Evolutionary conservation across 2,113 vertebrate genomes (phyloP), one percentile per base, ranked within the genome.

Genomic region (Calyptommatus sinebrachiatus): DNA sequence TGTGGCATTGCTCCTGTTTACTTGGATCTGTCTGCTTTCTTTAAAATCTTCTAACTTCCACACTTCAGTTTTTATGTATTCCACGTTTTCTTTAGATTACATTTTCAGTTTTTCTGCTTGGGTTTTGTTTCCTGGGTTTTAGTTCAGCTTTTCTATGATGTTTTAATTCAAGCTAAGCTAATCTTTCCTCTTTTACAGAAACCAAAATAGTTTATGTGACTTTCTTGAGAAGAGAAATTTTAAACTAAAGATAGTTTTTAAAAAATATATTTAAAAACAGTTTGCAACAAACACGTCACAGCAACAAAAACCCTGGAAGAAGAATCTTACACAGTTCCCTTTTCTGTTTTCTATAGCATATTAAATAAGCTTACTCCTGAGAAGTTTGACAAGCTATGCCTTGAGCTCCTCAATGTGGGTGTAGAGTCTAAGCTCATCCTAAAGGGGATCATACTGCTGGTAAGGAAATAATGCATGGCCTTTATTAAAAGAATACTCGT

Each of bases 371-470:
- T 99, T 97, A 99, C 99, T 96, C 99, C 99, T 96, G 99, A 99
- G 86, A 99, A 99, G 97, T 99, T 99, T 95, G 98, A 99, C 97
- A 99, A 99, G 97, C 98, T 99, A 99, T 99, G 98, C 98, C 98
- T 99, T 99, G 98, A 99, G 97, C 98, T 99, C 96, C 98, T 99
- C 95, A 99, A 99, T 96, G 98, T 96, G 97, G 98, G 99, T 96
- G 98, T 99, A 97, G 98, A 99, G 96, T 98, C 98, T 95, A 99
- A 99, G 96, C 97, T 99, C 96, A 97, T 99, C 97, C 97, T 99
- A 92, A 99, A 99, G 98, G 98, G 98, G 96, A 93, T 99, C 97
- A 99, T 99, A 97, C 97, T 99, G 97, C 97, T 99, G 97, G 98
- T 99, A 95, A 96, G 96, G 5, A 76, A 83, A 70, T 11, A 41